Base-by-base conservation (phyloP, 2,797 vertebrate species). In the Remorina albescens region DNA sequence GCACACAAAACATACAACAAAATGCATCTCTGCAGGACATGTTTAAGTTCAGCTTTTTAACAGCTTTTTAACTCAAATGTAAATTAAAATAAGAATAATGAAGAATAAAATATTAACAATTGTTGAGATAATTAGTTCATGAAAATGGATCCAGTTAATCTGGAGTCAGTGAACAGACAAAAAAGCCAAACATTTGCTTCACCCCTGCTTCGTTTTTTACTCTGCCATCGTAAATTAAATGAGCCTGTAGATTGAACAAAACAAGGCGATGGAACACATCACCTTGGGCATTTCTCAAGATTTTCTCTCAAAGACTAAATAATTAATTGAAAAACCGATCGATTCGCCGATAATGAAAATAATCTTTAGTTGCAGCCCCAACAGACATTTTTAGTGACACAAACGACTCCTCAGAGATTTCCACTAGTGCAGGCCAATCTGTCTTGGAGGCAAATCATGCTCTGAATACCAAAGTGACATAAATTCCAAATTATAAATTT, bases 401-500 rank as follows among this genome's bases (percentile, higher is more conserved):
- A 62, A 57, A 71, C 36, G 28, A 8, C 5, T 57, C 21, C 64
- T 61, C 55, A n/a, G 46, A 51, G 55, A 65, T 23, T 69, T 67
- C 9, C 66, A 32, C 37, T 50, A 54, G 16, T 61, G 8, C 21
- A 54, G 42, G 64, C 37, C 32, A 65, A 51, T 66, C 37, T 63
- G 23, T 78, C 72, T 21, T 15, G 47, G 42, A 77, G 67, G 53
- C 39, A 50, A 76, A 71, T 74, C 60, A 54, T 56, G 62, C 71
- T 81, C 73, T 68, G 74, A 72, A 74, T 78, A 67, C 71, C 51
- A 81, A 25, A 55, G 41, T 41, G 46, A 61, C 41, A 55, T 47
- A 61, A 46, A 39, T 26, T 41, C 34, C 50, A 69, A 46, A 69
- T 68, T 6, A 68, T 53, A 36, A 32, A 60, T 62, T 41, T 23